Conservation (phyloP, 2,888 invertebrate species). For the Cylloceria caligata region DNA sequence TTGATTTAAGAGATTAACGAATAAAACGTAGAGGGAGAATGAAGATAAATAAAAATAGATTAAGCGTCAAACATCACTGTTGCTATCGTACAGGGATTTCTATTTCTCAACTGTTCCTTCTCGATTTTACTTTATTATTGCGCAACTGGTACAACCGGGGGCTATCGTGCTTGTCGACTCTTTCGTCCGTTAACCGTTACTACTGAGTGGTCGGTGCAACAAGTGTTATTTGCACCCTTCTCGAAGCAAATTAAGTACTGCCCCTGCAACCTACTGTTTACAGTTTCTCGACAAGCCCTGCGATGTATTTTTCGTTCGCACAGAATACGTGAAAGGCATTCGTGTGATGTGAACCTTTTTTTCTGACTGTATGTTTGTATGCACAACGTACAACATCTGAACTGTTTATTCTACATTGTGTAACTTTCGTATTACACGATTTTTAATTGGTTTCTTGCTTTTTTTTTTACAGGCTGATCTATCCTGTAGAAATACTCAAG, state of each 20-base stretch:
- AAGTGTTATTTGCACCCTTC: constrained; percentile 68
- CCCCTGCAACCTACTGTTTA: constrained; percentile 56
- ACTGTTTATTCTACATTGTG: background rate
- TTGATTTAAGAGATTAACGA: background rate
- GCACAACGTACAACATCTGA: background rate
- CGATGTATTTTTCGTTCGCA: constrained; percentile 12
- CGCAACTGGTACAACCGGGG: constrained; percentile 13
- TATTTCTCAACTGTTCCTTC: background rate
- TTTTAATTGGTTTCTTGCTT: background rate
- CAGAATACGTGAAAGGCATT: constrained; percentile 7
- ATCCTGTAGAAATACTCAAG: constrained; percentile 95
- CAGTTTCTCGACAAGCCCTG: constrained; percentile 52
- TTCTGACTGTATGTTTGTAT: background rate
- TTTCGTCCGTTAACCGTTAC: constrained; percentile 63
- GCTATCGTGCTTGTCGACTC: constrained; percentile 48
- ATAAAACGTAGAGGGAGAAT: background rate
- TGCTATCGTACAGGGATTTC: background rate
- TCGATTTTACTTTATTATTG: constrained; percentile 28
- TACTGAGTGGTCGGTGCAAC: constrained; percentile 58
- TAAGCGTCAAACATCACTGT: background rate
- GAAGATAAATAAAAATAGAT: constrained; percentile 3
- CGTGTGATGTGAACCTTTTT: background rate
- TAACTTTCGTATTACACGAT: background rate
- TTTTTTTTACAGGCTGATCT: constrained; percentile 91
- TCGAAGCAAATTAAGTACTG: constrained; percentile 64